Percentiles rank a stretch among this genome's conserved stretches.
Conservation (phyloP, 2,113 vertebrate genomes). For the Dipodomys merriami region DNA sequence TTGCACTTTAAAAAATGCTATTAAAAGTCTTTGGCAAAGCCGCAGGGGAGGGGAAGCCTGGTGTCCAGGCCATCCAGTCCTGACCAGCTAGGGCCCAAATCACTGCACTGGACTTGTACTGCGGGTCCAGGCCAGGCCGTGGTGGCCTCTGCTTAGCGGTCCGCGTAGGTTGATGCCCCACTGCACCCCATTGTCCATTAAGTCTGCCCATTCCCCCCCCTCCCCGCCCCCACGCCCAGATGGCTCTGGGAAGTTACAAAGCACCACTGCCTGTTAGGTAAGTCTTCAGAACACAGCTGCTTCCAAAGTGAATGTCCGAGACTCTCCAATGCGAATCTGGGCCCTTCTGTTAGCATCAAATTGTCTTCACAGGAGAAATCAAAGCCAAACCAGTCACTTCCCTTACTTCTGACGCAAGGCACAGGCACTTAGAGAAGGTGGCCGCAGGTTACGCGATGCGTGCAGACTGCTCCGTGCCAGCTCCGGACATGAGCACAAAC, state of each 20-base stretch:
- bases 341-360: background rate
- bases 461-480: constrained; percentile 76
- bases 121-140: background rate
- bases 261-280: constrained; percentile 84
- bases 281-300: background rate
- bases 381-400: constrained; percentile 15
- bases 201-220: background rate
- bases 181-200: too few species aligned
- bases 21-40: constrained; percentile 90
- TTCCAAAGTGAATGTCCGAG: background rate
- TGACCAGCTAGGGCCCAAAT: background rate
- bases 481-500: constrained; percentile 73
- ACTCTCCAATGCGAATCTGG: background rate
- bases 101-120: background rate
- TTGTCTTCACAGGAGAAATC: constrained; percentile 48
- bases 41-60: constrained; percentile 79
- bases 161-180: constrained; percentile 63
- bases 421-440: constrained; percentile 92
- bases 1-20: constrained; percentile 83
- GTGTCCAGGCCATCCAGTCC: background rate
- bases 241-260: constrained; percentile 78
- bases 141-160: background rate
- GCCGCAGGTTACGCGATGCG: constrained; percentile 83
- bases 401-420: constrained; percentile 78
- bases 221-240: background rate